Conservation (phyloP, 2,797 vertebrate species). For the Kryptolebias ocellatus region DNA sequence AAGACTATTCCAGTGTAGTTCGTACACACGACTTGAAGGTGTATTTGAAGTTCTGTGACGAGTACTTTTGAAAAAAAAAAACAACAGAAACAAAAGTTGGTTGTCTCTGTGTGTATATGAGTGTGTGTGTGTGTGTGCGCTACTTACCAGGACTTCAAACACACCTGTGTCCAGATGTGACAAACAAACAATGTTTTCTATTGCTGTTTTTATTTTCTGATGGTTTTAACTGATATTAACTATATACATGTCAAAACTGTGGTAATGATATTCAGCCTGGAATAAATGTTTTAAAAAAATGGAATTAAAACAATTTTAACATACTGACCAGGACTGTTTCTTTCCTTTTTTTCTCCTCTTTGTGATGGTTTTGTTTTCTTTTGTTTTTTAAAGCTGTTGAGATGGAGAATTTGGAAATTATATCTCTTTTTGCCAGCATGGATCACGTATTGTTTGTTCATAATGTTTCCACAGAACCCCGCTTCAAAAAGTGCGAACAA, state of each 20-base stretch:
- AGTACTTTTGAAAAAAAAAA: background rate
- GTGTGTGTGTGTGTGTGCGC: conserved; percentile 13
- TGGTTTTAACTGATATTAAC: conserved; percentile 89
- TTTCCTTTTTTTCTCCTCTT: background rate
- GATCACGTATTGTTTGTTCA: no score
- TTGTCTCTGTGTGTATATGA: conserved; percentile 11
- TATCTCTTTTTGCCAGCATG: no score
- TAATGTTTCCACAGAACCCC: no score
- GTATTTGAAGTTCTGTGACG: conserved; percentile 62
- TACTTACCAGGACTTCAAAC: conserved; percentile 61
- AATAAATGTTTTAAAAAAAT: conserved; percentile 93
- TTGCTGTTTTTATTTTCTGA: conserved; percentile 84
- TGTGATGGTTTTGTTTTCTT: no score
- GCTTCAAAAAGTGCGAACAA: no score
- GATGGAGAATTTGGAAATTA: no score
- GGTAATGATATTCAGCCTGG: conserved; percentile 91
- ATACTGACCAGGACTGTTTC: conserved; percentile 39
- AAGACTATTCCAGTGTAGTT: conserved; percentile 73
- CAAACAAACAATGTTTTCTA: conserved; percentile 74
- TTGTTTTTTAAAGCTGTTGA: no score
- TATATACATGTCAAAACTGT: conserved; percentile 94
- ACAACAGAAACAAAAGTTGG: conserved; percentile 9
- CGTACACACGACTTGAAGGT: conserved; percentile 46
- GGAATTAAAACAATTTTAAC: conserved; percentile 85
- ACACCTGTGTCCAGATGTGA: conserved; percentile 66